Percentiles rank a stretch among this genome's conserved stretches.
phyloP scores from a whole-genome alignment of 1,140 invertebrate genomes.

The Drosophila kanapiae region DNA sequence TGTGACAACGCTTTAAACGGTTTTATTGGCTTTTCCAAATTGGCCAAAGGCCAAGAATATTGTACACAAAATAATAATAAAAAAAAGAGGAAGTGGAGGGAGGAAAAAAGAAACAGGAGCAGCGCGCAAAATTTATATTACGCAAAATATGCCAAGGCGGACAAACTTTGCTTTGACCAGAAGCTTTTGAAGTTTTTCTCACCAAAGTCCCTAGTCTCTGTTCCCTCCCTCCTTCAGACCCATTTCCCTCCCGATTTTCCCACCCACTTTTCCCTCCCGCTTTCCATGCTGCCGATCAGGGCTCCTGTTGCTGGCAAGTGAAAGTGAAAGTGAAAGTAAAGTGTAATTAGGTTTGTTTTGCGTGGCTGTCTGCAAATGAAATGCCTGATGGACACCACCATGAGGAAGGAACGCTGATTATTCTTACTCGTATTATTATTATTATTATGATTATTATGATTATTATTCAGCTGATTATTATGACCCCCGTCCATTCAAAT shows the following conservation, averaged over 20 bases:
- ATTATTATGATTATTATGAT: background rate
- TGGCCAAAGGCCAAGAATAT: conserved; percentile 68
- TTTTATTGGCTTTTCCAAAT: conserved; percentile 77
- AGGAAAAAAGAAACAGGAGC: conserved; percentile 1
- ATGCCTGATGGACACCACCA: conserved; percentile 42
- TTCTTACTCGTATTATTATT: conserved; percentile 6
- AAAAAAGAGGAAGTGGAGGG: background rate
- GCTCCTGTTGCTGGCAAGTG: conserved; percentile 46
- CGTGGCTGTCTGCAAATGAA: conserved; percentile 78
- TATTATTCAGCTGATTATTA: no score
- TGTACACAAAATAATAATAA: conserved; percentile 36
- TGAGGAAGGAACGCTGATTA: conserved; percentile 4
- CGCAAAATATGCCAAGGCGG: conserved; percentile 42
- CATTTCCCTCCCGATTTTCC: background rate
- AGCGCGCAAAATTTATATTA: conserved; percentile 41
- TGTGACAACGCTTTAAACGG: conserved; percentile 64
- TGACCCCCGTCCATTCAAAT: background rate
- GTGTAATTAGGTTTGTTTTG: conserved; percentile 80
- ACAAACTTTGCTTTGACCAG: conserved; percentile 54
- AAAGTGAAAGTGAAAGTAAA: conserved; percentile 75
- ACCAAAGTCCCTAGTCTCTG: conserved; percentile 21
- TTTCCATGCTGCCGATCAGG: background rate
- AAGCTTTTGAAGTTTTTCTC: conserved; percentile 58
- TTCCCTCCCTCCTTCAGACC: background rate
- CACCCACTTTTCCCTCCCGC: background rate